A percentile compares a stretch with the other conserved stretches of the same genome.
phyloP scores from a whole-genome alignment of 2,888 invertebrate species.

The Cataglyphis albicans region DNA sequence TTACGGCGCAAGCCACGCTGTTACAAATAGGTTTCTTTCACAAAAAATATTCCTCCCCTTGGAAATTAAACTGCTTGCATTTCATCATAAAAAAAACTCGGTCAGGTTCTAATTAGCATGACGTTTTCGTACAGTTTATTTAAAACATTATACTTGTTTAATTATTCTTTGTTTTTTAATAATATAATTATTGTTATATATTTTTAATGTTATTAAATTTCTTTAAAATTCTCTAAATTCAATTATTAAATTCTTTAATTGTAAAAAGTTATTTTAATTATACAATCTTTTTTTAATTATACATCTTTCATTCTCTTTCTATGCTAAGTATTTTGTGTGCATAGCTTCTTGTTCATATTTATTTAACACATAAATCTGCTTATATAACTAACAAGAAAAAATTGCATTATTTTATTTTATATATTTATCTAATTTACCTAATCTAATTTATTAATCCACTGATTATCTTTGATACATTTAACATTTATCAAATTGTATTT shows the following conservation, averaged over 20 bases:
- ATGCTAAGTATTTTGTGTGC: neutral
- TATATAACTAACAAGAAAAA: neutral
- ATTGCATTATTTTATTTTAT: neutral
- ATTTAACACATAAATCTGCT: neutral
- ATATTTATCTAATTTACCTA: neutral
- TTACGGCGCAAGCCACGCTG: slow-evolving; percentile 50
- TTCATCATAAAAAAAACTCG: slow-evolving; percentile 49
- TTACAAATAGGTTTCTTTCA: slow-evolving; percentile 56
- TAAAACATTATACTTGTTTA: slow-evolving; percentile 17
- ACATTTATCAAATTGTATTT: neutral
- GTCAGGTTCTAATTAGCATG: slow-evolving; percentile 53
- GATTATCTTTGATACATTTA: neutral
- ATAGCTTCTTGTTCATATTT: neutral
- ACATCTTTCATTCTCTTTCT: neutral
- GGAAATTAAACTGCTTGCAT: slow-evolving; percentile 53
- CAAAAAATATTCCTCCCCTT: slow-evolving; percentile 53
- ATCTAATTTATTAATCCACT: too few relatives aligned
- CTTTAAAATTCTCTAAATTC: neutral
- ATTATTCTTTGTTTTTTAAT: slow-evolving; percentile 18
- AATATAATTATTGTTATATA: neutral
- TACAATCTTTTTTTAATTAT: neutral
- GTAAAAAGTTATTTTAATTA: slow-evolving; percentile 5
- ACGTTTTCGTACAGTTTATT: slow-evolving; percentile 46
- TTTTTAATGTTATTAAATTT: neutral
- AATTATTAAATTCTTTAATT: neutral